A percentile compares a stretch with the other conserved stretches of the same genome.
phyloP scores from a whole-genome alignment of 2,797 vertebrate species.

The Gallirallus australis region DNA sequence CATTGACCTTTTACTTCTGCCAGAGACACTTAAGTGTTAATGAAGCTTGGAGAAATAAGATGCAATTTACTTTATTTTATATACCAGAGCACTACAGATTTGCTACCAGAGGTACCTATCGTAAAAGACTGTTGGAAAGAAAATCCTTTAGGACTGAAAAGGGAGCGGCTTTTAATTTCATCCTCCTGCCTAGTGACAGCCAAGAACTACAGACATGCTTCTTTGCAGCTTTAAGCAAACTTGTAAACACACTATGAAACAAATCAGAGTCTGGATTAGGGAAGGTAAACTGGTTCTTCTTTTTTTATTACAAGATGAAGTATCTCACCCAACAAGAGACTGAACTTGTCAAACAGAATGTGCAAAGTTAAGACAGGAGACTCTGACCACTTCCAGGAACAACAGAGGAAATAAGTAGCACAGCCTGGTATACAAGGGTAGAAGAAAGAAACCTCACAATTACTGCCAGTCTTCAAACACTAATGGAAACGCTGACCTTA shows the following conservation, averaged over 20 bases:
- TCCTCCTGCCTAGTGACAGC: slow-evolving; percentile 1
- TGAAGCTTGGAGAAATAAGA: background rate
- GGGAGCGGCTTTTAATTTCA: slow-evolving; percentile 6
- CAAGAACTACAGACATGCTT: background rate
- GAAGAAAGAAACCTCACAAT: background rate
- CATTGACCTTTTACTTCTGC: background rate
- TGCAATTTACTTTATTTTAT: too few species aligned
- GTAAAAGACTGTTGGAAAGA: slow-evolving; percentile 10
- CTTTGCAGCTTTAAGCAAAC: slow-evolving; percentile 52
- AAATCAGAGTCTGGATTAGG: slow-evolving; percentile 45
- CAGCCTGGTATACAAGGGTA: background rate
- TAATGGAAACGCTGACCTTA: background rate
- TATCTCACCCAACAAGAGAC: background rate
- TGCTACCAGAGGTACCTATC: background rate
- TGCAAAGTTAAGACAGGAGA: background rate
- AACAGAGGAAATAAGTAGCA: background rate
- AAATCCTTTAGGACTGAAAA: slow-evolving; percentile 13
- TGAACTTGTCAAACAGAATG: background rate
- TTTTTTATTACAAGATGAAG: background rate
- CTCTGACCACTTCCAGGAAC: background rate
- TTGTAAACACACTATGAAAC: slow-evolving; percentile 21
- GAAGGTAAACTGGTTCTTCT: background rate
- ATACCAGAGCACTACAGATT: background rate
- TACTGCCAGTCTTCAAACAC: background rate
- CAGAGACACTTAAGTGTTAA: background rate